phyloP scores from a whole-genome alignment of 2,888 invertebrate genomes.

The Nomada ferruginata region DNA sequence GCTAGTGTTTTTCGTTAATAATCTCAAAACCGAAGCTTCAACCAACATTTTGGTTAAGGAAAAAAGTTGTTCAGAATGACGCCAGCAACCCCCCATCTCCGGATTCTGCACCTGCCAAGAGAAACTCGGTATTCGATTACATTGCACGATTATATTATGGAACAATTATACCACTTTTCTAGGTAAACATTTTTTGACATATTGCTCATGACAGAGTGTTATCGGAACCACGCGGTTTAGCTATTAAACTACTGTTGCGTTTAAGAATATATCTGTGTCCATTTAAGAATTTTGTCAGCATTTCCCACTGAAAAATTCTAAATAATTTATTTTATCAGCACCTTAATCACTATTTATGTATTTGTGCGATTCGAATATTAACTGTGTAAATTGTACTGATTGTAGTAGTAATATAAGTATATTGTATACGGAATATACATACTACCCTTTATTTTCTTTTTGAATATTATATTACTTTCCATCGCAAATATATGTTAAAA shows the following conservation, averaged over 20 bases:
- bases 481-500: neutral
- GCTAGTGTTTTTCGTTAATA: too few species aligned
- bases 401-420: neutral
- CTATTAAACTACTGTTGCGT: neutral
- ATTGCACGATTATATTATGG: neutral
- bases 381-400: neutral
- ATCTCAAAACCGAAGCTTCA: too few species aligned
- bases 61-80: too few species aligned
- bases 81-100: too few species aligned
- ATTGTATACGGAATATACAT: neutral
- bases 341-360: neutral
- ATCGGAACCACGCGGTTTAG: slow-evolving; percentile 41
- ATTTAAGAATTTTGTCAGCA: neutral
- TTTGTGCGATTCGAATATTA: neutral
- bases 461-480: neutral
- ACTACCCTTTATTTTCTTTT: neutral
- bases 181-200: slow-evolving; percentile 14
- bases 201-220: slow-evolving; percentile 13
- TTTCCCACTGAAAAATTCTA: neutral
- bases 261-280: neutral
- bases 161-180: neutral
- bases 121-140: neutral
- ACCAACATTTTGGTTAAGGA: too few species aligned
- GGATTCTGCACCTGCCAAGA: too few species aligned
- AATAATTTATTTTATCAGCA: neutral